Evolutionary conservation across 2,888 invertebrate species (phyloP).

Genomic region (Allacma fusca): DNA sequence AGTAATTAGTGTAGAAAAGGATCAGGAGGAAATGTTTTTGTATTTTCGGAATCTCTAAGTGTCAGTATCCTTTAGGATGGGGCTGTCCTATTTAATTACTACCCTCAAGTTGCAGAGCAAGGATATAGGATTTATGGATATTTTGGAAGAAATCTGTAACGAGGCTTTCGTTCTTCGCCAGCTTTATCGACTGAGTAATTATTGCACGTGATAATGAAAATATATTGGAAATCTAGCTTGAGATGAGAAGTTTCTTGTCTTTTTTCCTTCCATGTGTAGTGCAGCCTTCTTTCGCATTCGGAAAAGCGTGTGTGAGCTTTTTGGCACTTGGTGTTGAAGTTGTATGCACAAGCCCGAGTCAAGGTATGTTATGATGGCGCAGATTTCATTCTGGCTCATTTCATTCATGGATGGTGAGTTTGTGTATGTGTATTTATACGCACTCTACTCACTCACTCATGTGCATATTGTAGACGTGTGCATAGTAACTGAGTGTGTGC

Average conservation of each 20-base stretch:
- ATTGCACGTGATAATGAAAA: constrained; percentile 9
- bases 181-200: too few relatives aligned
- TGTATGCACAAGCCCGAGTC: background rate
- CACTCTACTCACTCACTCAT: background rate
- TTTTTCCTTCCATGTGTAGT: too few relatives aligned
- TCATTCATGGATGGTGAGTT: constrained; percentile 35
- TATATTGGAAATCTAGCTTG: background rate
- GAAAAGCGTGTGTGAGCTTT: background rate
- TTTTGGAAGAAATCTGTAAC: background rate
- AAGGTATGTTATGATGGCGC: background rate
- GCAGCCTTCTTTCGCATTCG: too few relatives aligned
- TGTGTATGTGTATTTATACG: constrained; percentile 4
- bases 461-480: background rate
- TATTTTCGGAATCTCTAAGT: too few relatives aligned
- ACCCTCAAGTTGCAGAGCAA: background rate
- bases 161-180: too few relatives aligned
- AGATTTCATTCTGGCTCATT: constrained; percentile 41
- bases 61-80: too few relatives aligned
- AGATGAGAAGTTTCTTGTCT: too few relatives aligned
- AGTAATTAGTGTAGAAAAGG: too few relatives aligned
- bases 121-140: constrained; percentile 4
- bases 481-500: background rate
- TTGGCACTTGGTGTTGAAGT: background rate
- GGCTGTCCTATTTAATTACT: too few relatives aligned
- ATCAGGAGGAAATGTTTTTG: too few relatives aligned